phyloP scores from a whole-genome alignment of 1,140 invertebrate species.

The Chymomyza costata region DNA sequence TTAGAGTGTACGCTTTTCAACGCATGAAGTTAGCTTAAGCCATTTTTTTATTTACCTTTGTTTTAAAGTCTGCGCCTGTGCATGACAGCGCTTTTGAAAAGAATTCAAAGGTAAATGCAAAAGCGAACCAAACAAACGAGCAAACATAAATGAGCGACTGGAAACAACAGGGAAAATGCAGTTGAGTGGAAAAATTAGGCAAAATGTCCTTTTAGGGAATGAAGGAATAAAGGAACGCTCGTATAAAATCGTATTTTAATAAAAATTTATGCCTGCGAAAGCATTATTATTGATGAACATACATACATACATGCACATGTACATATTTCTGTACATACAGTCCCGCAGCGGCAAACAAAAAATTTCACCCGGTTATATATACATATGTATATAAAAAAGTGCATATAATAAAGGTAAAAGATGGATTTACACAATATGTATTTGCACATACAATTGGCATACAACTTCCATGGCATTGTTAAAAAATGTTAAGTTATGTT shows the following conservation, averaged over 20 bases:
- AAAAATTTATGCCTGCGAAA: slow-evolving; percentile 34
- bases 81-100: slow-evolving; percentile 61
- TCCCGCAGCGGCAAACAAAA: no score
- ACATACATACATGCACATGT: background rate
- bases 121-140: slow-evolving; percentile 31
- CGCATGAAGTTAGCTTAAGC: no score
- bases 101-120: slow-evolving; percentile 45
- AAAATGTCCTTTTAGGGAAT: slow-evolving; percentile 52
- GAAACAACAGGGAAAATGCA: slow-evolving; percentile 56
- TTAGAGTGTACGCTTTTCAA: no score
- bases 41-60: slow-evolving; percentile 33
- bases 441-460: no score
- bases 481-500: no score
- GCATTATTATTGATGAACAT: slow-evolving; percentile 2
- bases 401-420: slow-evolving; percentile 7
- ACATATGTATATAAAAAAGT: background rate
- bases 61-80: slow-evolving; percentile 43
- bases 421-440: no score
- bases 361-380: no score
- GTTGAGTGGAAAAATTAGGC: slow-evolving; percentile 70
- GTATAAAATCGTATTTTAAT: slow-evolving; percentile 34
- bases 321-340: background rate
- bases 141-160: slow-evolving; percentile 51
- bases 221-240: slow-evolving; percentile 23
- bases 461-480: no score